Conservation (phyloP, 2,888 invertebrate species). For the Polydrusus tereticollis region DNA sequence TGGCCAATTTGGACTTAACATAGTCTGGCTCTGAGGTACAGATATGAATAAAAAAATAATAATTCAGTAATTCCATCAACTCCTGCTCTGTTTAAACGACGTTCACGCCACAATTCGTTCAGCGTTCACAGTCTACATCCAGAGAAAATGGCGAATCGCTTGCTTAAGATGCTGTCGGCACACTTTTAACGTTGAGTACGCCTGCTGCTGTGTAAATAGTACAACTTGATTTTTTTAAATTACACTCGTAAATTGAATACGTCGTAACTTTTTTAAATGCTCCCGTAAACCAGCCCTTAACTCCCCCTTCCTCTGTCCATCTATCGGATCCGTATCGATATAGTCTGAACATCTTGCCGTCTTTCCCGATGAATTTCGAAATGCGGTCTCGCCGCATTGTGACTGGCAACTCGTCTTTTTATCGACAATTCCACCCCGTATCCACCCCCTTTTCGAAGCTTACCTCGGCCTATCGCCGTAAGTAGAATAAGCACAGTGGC, state of each 20-base stretch:
- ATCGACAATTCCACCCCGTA: slow-evolving; percentile 38
- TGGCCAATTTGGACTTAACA: too few species aligned
- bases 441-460: slow-evolving; percentile 36
- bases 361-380: slow-evolving; percentile 33
- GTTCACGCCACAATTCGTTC: too few species aligned
- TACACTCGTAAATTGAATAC: too few species aligned
- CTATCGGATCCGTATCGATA: slow-evolving; percentile 8
- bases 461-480: slow-evolving; percentile 24
- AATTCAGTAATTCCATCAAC: too few species aligned
- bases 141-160: too few species aligned
- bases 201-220: too few species aligned
- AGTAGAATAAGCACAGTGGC: slow-evolving; percentile 27
- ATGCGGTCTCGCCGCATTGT: slow-evolving; percentile 36
- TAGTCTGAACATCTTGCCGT: slow-evolving; percentile 30
- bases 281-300: neutral
- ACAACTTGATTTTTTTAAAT: neutral
- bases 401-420: slow-evolving; percentile 41
- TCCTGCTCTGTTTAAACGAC: too few species aligned
- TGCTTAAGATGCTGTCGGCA: too few species aligned
- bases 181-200: too few species aligned
- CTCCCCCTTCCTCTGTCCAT: neutral
- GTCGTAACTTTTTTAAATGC: neutral
- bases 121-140: too few species aligned
- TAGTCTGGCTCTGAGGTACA: too few species aligned
- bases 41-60: too few species aligned